Base-by-base conservation (phyloP, 2,797 vertebrate genomes). In the Onychomys leucogaster region DNA sequence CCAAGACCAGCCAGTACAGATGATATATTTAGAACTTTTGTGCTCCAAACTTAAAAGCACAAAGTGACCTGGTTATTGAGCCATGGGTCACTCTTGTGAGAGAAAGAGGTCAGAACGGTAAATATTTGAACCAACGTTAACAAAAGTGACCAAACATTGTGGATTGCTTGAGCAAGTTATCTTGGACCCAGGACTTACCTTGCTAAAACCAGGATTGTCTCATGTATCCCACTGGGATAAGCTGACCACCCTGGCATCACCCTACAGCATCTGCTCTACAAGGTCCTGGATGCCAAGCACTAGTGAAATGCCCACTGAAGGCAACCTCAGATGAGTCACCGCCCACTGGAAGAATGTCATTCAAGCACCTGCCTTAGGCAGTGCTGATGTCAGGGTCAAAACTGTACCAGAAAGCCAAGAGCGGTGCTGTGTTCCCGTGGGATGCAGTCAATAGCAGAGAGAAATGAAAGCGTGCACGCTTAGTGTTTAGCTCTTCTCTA, bases 31-130 rank as follows among this genome's bases (percentile, higher is more conserved):
- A 43, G 55, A 80, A 81, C 41, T 81, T 81, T 13, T 11, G 27
- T 85, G 41, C 67, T 89, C 55, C 46, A 91, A 71, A 88, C n/a
- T 83, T 87, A n/a, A 78, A 75, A 91, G 84, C 57, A 85, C 49
- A 78, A 77, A 67, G 46, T 84, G 34, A 25, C 63, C 14, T 57
- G 63, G 71, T 37, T 65, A 61, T 52, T 89, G 83, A 91, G 43
- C 57, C 23, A 27, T 11, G 84, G 49, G 14, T 75, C 34, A 59
- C 41, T 17, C n/a, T 76, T 89, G 41, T 52, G 37, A 91, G 78
- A 77, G 17, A 78, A 84, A 73, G 75, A 12, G 73, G 23, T 77
- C n/a, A 34, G 21, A 94, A 94, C 52, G 6, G 34, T 57, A 16
- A 78, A 6, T 13, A 37, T 57, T 63, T 80, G 46, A 96, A 67